These are phyloP conservation scores for Cyprinella venusta DNA, from an alignment of 2,797 vertebrate genomes.

Conservation along the genomic window DNA sequence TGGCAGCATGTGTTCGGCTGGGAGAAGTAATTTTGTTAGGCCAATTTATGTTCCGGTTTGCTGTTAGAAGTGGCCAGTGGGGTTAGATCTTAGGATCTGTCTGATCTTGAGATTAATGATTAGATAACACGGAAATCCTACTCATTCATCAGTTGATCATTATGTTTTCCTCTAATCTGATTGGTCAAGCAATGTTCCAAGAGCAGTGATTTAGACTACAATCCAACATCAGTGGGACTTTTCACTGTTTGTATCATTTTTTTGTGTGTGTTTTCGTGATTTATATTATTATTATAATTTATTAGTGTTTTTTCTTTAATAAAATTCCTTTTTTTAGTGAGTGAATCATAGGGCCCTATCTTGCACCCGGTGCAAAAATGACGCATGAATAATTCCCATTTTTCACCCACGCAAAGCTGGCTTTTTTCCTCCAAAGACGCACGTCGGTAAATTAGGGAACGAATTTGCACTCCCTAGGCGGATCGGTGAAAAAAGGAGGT, in stretches of 20 bases:
- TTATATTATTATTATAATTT: too few relatives aligned
- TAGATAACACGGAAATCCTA: slow-evolving; percentile 21
- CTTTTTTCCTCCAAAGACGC: too few relatives aligned
- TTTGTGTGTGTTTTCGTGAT: background rate
- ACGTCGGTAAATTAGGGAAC: too few relatives aligned
- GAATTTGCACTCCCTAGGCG: too few relatives aligned
- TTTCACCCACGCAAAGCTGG: too few relatives aligned
- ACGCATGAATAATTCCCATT: too few relatives aligned
- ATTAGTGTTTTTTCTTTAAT: too few relatives aligned
- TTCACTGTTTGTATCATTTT: background rate
- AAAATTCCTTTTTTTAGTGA: background rate
- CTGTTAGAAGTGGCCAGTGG: slow-evolving; percentile 27
- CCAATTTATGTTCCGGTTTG: slow-evolving; percentile 32
- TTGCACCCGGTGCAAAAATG: too few relatives aligned
- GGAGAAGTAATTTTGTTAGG: slow-evolving; percentile 8
- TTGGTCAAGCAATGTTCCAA: slow-evolving; percentile 1
- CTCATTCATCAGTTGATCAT: slow-evolving; percentile 29
- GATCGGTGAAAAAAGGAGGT: too few relatives aligned
- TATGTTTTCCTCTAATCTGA: slow-evolving; percentile 30
- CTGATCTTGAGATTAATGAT: slow-evolving; percentile 31
- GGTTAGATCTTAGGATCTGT: slow-evolving; percentile 4
- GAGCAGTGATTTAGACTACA: background rate
- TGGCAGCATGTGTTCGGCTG: slow-evolving; percentile 35
- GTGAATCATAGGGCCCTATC: background rate
- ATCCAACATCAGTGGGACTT: background rate